phyloP scores from a whole-genome alignment of 2,888 invertebrate genomes.

The Dendrolimus houi region DNA sequence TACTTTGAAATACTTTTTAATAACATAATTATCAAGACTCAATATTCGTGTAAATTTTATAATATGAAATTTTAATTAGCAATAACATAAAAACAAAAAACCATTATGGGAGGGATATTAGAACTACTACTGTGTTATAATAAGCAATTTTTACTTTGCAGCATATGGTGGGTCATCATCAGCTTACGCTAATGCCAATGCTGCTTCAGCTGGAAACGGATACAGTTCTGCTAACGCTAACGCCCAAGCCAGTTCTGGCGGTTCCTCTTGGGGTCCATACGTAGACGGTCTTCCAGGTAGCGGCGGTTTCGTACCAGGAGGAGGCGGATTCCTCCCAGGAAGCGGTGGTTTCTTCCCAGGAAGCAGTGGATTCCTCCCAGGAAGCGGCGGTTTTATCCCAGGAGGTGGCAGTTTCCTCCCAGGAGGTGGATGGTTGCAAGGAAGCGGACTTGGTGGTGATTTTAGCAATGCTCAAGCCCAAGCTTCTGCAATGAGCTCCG shows the following conservation, averaged over 20 bases:
- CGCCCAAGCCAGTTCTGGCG: neutral
- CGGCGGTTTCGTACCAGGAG: neutral
- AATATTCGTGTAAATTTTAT: no score
- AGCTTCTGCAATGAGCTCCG: neutral
- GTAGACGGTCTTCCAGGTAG: neutral
- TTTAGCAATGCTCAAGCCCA: neutral
- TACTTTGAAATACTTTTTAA: no score
- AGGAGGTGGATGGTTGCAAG: neutral
- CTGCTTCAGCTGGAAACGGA: constrained; percentile 5
- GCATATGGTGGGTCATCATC: constrained; percentile 4
- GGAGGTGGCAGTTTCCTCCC: neutral
- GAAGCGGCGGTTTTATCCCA: neutral
- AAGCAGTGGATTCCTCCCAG: neutral
- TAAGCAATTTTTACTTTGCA: constrained; percentile 1
- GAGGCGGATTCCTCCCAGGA: neutral
- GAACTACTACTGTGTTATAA: neutral
- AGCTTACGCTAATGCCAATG: constrained; percentile 12
- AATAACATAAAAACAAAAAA: no score
- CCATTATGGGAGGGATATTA: no score
- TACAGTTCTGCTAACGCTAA: constrained; percentile 9
- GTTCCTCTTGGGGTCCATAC: neutral
- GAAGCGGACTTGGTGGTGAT: neutral
- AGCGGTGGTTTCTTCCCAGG: neutral
- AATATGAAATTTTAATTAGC: no score
- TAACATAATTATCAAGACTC: no score